phyloP scores from a whole-genome alignment of 2,888 invertebrate genomes.

The Tinea semifulvella region DNA sequence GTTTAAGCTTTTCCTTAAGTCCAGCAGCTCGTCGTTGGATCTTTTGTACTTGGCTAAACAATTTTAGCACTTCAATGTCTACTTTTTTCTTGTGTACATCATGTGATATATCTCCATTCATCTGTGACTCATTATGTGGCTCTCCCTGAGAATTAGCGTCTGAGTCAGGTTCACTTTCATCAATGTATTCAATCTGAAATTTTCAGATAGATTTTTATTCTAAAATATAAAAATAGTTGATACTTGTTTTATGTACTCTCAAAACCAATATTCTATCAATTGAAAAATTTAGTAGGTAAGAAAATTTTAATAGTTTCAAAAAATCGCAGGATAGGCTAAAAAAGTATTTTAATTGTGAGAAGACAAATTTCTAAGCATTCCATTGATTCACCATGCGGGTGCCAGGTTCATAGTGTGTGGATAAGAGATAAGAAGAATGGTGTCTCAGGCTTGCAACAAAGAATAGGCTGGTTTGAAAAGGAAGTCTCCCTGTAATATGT shows the following conservation, averaged over 20 bases:
- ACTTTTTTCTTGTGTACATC: constrained; percentile 20
- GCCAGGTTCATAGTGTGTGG: no score
- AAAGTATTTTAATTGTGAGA: no score
- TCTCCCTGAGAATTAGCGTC: not conserved
- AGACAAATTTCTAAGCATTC: no score
- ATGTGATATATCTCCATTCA: constrained; percentile 3
- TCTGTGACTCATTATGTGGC: not conserved
- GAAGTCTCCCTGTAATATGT: no score
- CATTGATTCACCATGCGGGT: no score
- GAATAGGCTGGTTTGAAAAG: no score
- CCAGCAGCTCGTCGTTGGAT: constrained; percentile 45
- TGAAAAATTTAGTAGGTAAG: no score
- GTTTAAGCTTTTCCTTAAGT: constrained; percentile 44
- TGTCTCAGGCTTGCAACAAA: no score
- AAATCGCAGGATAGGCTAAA: no score
- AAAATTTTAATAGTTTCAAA: no score
- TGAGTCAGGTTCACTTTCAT: constrained; percentile 31
- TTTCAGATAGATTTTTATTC: not conserved
- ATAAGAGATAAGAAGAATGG: no score
- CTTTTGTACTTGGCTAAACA: constrained; percentile 51
- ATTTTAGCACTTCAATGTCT: constrained; percentile 40
- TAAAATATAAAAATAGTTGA: not conserved
- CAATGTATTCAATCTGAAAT: constrained; percentile 55
- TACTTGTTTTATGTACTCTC: not conserved
- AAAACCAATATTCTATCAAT: not conserved